Conservation (phyloP, 2,113 vertebrate genomes). For the Anhinga anhinga region DNA sequence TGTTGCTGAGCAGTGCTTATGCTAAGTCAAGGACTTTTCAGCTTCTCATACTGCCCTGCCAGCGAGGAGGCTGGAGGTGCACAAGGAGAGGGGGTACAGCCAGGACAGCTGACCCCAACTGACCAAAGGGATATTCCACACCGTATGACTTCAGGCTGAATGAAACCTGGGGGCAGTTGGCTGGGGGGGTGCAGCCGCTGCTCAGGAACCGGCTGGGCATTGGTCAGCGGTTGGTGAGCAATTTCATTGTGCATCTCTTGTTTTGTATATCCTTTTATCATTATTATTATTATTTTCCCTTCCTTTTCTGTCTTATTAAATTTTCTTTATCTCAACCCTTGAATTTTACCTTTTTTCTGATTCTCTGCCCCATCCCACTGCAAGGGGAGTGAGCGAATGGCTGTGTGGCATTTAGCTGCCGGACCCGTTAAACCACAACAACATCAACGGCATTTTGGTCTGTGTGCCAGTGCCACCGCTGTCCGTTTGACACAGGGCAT, state of each 20-base stretch:
- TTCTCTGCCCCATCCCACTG: background rate
- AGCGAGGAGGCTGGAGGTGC: background rate
- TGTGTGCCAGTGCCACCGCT: rapidly evolving
- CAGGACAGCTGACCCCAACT: background rate
- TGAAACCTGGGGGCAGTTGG: too few species aligned
- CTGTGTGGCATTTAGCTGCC: background rate
- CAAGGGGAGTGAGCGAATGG: background rate
- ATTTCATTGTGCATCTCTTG: background rate
- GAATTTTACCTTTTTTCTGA: background rate
- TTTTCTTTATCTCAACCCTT: background rate
- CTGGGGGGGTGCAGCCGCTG: too few species aligned
- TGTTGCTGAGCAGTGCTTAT: background rate
- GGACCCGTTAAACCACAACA: background rate
- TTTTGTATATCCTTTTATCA: background rate
- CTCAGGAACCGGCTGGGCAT: background rate
- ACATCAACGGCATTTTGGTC: background rate
- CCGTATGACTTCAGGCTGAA: background rate
- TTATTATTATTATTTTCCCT: background rate
- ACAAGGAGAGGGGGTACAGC: background rate
- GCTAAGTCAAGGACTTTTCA: background rate
- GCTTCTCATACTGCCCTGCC: background rate
- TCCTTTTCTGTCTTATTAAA: background rate
- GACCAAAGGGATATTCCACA: background rate
- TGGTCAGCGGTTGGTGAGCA: background rate
- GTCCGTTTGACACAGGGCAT: background rate